Conservation (phyloP, 1,140 invertebrate genomes). For the Sesamia nonagrioides region DNA sequence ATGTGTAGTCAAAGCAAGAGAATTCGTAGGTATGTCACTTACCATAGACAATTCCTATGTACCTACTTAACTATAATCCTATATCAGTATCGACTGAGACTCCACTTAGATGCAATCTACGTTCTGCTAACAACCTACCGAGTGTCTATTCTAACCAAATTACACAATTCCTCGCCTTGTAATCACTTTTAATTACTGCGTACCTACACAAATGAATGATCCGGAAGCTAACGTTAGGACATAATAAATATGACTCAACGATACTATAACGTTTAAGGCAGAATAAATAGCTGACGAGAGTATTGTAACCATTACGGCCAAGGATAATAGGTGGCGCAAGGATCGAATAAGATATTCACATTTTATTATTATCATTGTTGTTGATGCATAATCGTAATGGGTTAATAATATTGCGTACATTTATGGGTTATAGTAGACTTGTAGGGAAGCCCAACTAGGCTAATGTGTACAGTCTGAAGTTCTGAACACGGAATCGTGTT, state of each 20-base stretch:
- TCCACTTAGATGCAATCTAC: too few species aligned
- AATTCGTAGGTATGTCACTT: too few species aligned
- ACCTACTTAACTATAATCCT: too few species aligned
- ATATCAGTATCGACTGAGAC: too few species aligned
- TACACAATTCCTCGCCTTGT: background rate
- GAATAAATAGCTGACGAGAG: slow-evolving; percentile 22
- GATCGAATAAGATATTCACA: slow-evolving; percentile 37
- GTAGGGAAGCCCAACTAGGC: background rate
- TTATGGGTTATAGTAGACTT: background rate
- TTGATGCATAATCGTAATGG: slow-evolving; percentile 32
- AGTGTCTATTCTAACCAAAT: background rate
- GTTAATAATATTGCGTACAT: slow-evolving; percentile 13
- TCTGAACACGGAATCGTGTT: background rate
- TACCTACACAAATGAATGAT: slow-evolving; percentile 41
- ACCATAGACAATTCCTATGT: too few species aligned
- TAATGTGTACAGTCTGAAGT: background rate
- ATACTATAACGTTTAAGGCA: slow-evolving; percentile 23
- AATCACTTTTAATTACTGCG: slow-evolving; percentile 11
- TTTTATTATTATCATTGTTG: slow-evolving; percentile 37
- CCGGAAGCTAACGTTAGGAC: slow-evolving; percentile 25
- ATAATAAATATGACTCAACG: slow-evolving; percentile 17
- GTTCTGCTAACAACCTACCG: too few species aligned
- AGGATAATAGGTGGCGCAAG: slow-evolving; percentile 41
- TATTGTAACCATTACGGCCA: slow-evolving; percentile 30
- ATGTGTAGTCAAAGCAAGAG: too few species aligned